phyloP scores from a whole-genome alignment of 2,888 invertebrate species.

The Drosophila recens region DNA sequence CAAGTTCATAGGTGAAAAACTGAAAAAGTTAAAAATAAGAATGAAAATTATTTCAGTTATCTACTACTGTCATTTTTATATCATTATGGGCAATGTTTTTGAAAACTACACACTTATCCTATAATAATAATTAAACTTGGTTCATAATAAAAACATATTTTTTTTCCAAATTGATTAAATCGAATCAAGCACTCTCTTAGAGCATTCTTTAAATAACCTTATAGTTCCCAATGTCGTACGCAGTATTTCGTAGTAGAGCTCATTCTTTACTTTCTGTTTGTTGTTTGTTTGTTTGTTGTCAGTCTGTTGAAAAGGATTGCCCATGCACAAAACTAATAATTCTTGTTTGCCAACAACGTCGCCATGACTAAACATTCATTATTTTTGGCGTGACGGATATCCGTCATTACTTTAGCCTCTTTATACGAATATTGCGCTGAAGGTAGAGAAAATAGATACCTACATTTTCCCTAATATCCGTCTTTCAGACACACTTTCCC shows the following conservation, averaged over 20 bases:
- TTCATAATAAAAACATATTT: too few species aligned
- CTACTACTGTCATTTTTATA: too few species aligned
- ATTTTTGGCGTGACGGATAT: slow-evolving; percentile 51
- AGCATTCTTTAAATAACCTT: too few species aligned
- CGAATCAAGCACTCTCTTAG: too few species aligned
- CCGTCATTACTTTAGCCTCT: slow-evolving; percentile 39
- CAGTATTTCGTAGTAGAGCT: slow-evolving; percentile 4
- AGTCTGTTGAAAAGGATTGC: slow-evolving; percentile 15
- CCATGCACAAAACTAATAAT: slow-evolving; percentile 44
- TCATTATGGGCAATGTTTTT: too few species aligned
- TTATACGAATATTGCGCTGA: background rate
- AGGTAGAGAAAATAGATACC: slow-evolving; percentile 11
- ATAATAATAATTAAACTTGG: too few species aligned
- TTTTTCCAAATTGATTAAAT: too few species aligned
- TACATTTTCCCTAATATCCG: background rate
- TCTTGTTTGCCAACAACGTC: slow-evolving; percentile 40
- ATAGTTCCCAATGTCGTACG: background rate
- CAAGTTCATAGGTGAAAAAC: too few species aligned
- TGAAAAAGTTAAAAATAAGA: too few species aligned
- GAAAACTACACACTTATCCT: too few species aligned
- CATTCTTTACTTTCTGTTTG: background rate
- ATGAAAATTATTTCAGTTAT: too few species aligned
- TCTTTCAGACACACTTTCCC: background rate
- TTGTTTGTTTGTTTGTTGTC: background rate
- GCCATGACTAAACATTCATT: slow-evolving; percentile 51